Base-by-base conservation (phyloP, 2,113 vertebrate genomes). In the Herpailurus yagouaroundi region DNA sequence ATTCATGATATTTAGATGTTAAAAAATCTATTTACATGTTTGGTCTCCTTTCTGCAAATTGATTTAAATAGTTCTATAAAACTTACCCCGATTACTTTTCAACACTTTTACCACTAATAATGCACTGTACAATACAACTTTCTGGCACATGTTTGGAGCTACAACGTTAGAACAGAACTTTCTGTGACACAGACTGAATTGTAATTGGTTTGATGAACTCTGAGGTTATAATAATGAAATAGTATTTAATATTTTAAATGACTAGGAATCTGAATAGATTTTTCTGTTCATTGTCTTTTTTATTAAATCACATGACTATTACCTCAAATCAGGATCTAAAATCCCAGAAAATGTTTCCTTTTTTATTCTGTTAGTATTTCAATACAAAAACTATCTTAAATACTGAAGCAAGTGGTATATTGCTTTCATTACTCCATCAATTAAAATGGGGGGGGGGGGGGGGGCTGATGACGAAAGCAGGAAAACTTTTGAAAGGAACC, bases 221-320 rank as follows among this genome's bases (percentile, higher is more conserved):
- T 69, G 55, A 52, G 71, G 73, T 33, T 50, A 76, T 27, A 82
- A 6, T 41, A 94, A 69, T 83, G 16, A 89, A 82, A 79, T 77
- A 45, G 19, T 63, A 97, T 50, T 97, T 84, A 84, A 91, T 89
- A 96, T 57, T 93, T 97, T 92, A 92, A 94, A 79, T 97, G 52
- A 83, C 48, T 87, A 94, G 16, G 79, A 87, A 91, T 41, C 18
- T 88, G 38, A 48, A 77, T 83, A 77, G 9, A 91, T 89, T 92
- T 79, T 94, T 83, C 31, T 83, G 38, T 97, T 86, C 77, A 77
- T 45, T 48, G 55, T 45, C 88, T 7, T 60, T 94, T 89, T 97
- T 85, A 93, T 85, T 89, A 95, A 94, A 82, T 57, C 10, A 38
- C 38, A 38, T 41, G 8, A 77, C 63, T 68, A 48, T 50, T 84